Evolutionary conservation across 2,888 invertebrate genomes (phyloP), one percentile per base, ranked within the genome.

Genomic region (Charanyca ferruginea): DNA sequence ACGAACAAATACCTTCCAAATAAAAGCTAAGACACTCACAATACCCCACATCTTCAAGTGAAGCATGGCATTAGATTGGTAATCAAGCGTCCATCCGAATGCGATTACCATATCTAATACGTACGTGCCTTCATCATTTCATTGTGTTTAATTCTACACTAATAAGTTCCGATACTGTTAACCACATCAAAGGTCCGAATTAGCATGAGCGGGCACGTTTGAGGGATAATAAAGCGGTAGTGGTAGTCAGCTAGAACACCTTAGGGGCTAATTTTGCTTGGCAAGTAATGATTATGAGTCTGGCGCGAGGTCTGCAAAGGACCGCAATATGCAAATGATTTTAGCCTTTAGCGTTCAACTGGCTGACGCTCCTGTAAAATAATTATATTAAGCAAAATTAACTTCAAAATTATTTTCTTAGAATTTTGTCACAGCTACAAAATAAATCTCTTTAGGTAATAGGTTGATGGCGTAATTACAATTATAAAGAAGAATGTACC

Each of bases 301-400:
- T 88, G 86, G 85, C 86, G 83, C 80, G 82, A 84, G 84, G 85
- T 85, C 85, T 87, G 86, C 84, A 84, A 85, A 86, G 83, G 88
- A 91, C 91, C 91, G 88, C 91, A 93, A 91, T 94, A 95, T 94
- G 94, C 92, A 94, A 95, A 95, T 95, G 91, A 91, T 89, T 92
- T 89, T 93, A 88, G 93, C 93, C 94, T 90, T 91, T 89, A 94
- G 92, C 91, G 90, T 69, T 79, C 77, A 71, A 74, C 71, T 80
- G 81, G 53, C 76, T 62, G 77, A 66, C 57, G 78, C 70, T 71
- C 73, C 77, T 79, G 79, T 71, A 65, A 73, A 73, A 73, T 78
- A 75, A 75, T 70, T 72, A 53, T 66, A 61, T 67, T 54, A 73
- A 38, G 38, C 16, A 38, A 80, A 73, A 78, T 66, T 73, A 51